Conservation (phyloP, 2,113 vertebrate species). For the Pandion haliaetus region DNA sequence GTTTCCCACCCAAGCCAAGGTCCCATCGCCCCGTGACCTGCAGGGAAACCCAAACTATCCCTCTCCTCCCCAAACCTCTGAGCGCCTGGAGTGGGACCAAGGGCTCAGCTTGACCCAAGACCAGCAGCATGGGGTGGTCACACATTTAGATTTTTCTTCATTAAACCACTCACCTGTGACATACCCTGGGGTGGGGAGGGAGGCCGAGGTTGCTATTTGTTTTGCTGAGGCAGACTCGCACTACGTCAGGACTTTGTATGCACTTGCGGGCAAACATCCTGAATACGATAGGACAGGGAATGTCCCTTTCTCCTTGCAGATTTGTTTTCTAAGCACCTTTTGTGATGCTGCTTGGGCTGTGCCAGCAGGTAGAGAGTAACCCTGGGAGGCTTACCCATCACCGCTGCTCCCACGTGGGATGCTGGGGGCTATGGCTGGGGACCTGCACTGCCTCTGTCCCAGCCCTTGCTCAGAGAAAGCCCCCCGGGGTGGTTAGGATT, state of each 20-base stretch:
- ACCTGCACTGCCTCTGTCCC: background rate
- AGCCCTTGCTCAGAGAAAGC: background rate
- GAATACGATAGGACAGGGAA: background rate
- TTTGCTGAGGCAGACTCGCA: background rate
- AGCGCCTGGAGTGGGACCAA: background rate
- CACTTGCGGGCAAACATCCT: background rate
- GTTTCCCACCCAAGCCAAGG: background rate
- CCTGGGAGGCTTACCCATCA: background rate
- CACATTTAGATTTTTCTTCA: background rate
- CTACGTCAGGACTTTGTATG: background rate
- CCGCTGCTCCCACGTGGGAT: background rate
- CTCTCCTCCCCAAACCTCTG: background rate
- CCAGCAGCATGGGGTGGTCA: background rate
- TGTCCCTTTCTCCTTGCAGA: background rate
- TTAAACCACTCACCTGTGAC: background rate
- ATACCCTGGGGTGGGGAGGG: background rate
- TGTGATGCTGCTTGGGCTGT: background rate
- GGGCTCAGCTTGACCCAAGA: background rate
- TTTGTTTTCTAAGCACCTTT: background rate
- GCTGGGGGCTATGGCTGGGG: background rate
- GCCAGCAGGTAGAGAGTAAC: background rate
- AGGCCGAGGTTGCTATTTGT: background rate
- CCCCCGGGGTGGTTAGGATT: background rate
- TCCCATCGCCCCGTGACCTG: accelerated
- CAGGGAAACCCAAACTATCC: background rate